Evolutionary conservation across 2,113 vertebrate genomes (phyloP).

Genomic region (Thinocorus orbignyianus): DNA sequence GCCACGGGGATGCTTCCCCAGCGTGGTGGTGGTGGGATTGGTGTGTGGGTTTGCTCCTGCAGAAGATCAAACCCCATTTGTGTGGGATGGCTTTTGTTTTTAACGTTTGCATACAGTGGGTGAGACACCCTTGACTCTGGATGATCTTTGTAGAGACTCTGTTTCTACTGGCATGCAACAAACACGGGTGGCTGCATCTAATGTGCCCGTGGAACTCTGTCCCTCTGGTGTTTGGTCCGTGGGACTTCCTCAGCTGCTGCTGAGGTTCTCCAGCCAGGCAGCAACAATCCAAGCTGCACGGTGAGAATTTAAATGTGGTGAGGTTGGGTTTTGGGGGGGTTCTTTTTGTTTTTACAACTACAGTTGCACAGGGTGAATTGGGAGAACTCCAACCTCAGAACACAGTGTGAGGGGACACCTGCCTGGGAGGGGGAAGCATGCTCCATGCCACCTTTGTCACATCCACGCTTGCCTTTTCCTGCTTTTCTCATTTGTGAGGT

Average conservation of each 20-base stretch:
- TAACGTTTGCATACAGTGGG: neutral
- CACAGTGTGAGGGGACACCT: neutral
- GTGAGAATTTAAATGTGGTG: neutral
- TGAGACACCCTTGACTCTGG: neutral
- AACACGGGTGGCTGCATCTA: neutral
- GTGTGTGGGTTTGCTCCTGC: neutral
- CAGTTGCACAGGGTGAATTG: neutral
- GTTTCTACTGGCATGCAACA: slow-evolving; percentile 40
- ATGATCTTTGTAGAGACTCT: neutral
- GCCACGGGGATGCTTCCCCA: neutral
- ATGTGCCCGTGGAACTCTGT: neutral
- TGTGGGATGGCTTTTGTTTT: neutral
- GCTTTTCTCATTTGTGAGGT: neutral
- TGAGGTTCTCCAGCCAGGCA: neutral
- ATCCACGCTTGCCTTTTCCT: neutral
- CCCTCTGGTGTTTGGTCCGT: neutral
- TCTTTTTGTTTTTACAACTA: neutral
- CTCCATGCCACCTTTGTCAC: neutral
- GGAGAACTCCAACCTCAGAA: neutral
- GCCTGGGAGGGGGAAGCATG: neutral
- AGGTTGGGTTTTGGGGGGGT: neutral
- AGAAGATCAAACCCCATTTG: neutral
- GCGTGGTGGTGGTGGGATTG: neutral
- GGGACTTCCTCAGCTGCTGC: neutral
- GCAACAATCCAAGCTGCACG: neutral